A percentile compares a stretch with the other conserved stretches of the same genome.
These are phyloP conservation scores for Delichon dasypus DNA, from an alignment of 2,797 vertebrate genomes.

Conservation along the genomic window DNA sequence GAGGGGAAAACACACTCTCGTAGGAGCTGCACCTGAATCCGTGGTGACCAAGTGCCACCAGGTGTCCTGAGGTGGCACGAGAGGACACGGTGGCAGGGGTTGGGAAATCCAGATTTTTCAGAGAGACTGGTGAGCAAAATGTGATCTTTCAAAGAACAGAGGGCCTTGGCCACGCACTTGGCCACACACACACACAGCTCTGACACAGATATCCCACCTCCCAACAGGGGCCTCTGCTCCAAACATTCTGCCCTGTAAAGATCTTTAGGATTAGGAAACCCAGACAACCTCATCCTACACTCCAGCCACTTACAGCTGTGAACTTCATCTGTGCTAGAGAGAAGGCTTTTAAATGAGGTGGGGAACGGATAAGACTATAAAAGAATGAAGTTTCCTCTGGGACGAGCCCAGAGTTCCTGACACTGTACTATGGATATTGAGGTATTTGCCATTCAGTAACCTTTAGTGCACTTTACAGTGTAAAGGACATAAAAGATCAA, in stretches of 20 bases:
- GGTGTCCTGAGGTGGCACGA: not conserved
- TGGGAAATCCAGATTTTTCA: not conserved
- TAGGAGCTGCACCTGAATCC: not conserved
- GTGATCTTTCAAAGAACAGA: not conserved
- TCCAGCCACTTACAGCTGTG: not conserved
- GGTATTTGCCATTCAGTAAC: conserved; percentile 28
- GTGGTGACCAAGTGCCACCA: not conserved
- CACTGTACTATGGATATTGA: not conserved
- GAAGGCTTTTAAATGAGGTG: not conserved
- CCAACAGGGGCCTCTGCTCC: fast-evolving
- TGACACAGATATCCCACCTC: fast-evolving
- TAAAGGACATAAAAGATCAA: conserved; percentile 67
- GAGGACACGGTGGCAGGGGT: fast-evolving
- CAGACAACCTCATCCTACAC: not conserved
- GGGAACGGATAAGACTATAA: not conserved
- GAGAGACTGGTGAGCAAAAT: not conserved
- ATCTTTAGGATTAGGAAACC: not conserved
- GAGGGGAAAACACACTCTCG: not conserved
- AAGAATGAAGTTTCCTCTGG: not conserved
- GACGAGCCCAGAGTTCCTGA: not conserved
- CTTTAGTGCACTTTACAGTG: conserved; percentile 31
- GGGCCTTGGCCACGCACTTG: not conserved
- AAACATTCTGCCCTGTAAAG: not conserved
- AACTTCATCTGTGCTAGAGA: not conserved
- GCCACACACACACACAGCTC: fast-evolving